These are phyloP conservation scores for Euphydryas editha DNA, from an alignment of 2,888 invertebrate species.

Conservation along the genomic window DNA sequence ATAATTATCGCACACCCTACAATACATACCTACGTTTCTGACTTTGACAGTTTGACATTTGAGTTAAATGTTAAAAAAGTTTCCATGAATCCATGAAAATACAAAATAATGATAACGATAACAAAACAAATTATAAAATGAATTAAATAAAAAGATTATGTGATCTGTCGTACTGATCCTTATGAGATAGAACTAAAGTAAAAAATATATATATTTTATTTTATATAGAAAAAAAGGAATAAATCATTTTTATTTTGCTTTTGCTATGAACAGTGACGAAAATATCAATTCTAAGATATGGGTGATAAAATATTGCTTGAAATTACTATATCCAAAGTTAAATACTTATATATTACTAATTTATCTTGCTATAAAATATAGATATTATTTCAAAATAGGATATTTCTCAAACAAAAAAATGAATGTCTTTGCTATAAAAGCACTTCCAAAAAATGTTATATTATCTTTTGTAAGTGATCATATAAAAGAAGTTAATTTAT, in stretches of 20 bases:
- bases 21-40: no score
- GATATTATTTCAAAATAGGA: slow-evolving; percentile 59
- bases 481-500: slow-evolving; percentile 55
- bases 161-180: no score
- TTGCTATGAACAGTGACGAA: slow-evolving; percentile 70
- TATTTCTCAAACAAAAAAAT: slow-evolving; percentile 49
- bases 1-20: no score
- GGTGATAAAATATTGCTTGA: slow-evolving; percentile 76
- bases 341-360: slow-evolving; percentile 71
- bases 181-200: no score
- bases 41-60: no score
- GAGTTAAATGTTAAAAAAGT: no score
- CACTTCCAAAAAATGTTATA: slow-evolving; percentile 57
- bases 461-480: slow-evolving; percentile 56
- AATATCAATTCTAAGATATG: slow-evolving; percentile 59
- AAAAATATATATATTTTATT: no score
- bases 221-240: no score
- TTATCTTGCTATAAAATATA: slow-evolving; percentile 72
- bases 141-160: no score
- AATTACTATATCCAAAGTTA: slow-evolving; percentile 77
- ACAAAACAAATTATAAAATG: no score
- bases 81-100: no score
- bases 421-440: slow-evolving; percentile 61
- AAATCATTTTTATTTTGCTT: slow-evolving; percentile 27
- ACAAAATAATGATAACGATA: no score